Evolutionary conservation across 23 tunicate species (phyloP), one percentile per base, ranked within the genome.

Genomic region (Halocynthia aurantium): DNA sequence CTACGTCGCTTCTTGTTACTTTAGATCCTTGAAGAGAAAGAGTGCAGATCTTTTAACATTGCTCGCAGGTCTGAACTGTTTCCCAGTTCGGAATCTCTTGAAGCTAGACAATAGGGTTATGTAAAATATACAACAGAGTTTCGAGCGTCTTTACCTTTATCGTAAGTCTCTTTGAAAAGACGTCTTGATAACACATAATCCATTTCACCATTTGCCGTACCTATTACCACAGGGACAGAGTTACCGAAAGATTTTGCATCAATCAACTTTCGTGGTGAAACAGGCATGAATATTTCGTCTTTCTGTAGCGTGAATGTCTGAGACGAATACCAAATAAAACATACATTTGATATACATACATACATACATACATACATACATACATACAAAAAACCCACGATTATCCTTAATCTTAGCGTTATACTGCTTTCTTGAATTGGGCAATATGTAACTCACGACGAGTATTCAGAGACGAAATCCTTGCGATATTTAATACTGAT

Each of bases 141-240:
- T 15, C 63, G 17, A n/a, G 17, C 4, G 70, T 20, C 19, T 19
- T 69, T 15, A 86, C 91, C 91, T n/a, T 52, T 50, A 13, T 69
- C 10, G 60, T 82, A 72, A 53, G 56, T 22, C 64, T 72, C 61
- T 18, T 81, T 67, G 58, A 92, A 68, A 50, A 67, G 5, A 52
- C 80, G 82, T 67, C 92, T 70, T 53, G 77, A 72, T 17, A 92
- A 6, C 7, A 78, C 21, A 52, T 58, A 92, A 53, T 92, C 91
- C 22, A 77, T 49, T 61, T 92, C 98, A 19, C 98, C 98, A 17
- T 78, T 57, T 7, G 71, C 82, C 51, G 71, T 80, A 18, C 98
- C 91, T 51, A 92, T 55, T 69, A 92, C 19, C 8, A 92, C 55
- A 6, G 98, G 98, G 7, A 92, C 75, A 19, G 57, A 15, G 21